Evolutionary conservation across 53 echinoderm and acorn worm species (phyloP).

Genomic region (Crossaster papposus): DNA sequence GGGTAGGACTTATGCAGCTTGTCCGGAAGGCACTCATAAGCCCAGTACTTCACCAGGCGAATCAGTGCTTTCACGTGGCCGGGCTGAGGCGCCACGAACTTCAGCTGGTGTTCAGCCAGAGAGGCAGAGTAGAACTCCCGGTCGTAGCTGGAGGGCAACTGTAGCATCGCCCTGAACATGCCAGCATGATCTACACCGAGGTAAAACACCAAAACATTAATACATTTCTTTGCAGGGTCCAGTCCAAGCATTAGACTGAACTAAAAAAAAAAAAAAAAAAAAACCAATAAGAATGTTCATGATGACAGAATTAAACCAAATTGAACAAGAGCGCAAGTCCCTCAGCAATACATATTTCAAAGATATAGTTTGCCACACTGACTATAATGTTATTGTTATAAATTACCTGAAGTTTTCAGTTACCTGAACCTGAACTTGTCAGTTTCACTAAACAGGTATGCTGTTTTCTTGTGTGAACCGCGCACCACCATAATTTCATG

Average conservation of each 20-base stretch:
- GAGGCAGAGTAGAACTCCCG: conserved; percentile 48
- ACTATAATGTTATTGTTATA: too few species aligned
- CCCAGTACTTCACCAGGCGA: conserved; percentile 61
- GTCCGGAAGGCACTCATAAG: not conserved
- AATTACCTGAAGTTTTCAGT: too few species aligned
- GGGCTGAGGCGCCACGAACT: conserved; percentile 27
- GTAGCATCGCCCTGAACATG: conserved; percentile 38
- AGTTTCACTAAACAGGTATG: too few species aligned
- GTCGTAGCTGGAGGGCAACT: not conserved
- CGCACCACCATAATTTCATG: too few species aligned
- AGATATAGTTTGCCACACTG: too few species aligned
- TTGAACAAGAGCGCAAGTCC: too few species aligned
- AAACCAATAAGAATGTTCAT: not conserved
- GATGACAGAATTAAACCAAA: not conserved
- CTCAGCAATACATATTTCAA: too few species aligned
- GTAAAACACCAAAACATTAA: too few species aligned
- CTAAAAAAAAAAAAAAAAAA: too few species aligned
- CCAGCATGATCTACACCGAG: not conserved
- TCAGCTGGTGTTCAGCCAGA: conserved; percentile 22
- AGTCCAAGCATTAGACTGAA: not conserved
- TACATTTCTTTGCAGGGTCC: not conserved
- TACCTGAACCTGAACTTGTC: too few species aligned
- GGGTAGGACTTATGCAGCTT: conserved; percentile 39
- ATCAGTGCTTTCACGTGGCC: conserved; percentile 36
- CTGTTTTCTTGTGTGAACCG: too few species aligned